Conservation (phyloP, 2,888 invertebrate genomes). For the Synergus umbraculus region DNA sequence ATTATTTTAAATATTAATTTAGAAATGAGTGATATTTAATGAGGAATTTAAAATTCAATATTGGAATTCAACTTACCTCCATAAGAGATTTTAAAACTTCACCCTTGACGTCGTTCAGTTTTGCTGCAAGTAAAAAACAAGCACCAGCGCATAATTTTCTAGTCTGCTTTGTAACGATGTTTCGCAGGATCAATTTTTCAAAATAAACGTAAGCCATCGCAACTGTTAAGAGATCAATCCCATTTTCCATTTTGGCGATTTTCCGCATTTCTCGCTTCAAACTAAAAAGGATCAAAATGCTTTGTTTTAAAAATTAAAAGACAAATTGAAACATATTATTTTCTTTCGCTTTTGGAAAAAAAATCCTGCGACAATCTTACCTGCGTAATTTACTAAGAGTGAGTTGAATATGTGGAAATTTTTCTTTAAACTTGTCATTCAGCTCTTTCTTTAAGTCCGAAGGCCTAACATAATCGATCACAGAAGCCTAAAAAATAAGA, state of each 20-base stretch:
- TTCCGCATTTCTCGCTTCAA: conserved; percentile 97
- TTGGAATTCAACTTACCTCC: conserved; percentile 81
- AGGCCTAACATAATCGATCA: conserved; percentile 97
- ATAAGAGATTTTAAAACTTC: conserved; percentile 90
- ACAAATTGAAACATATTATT: conserved; percentile 10
- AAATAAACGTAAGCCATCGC: conserved; percentile 99
- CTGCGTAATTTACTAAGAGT: conserved; percentile 97
- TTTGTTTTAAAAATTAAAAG: not conserved
- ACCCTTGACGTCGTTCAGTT: conserved; percentile 98
- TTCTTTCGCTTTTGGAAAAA: not conserved
- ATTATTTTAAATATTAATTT: no score
- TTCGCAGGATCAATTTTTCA: conserved; percentile 95
- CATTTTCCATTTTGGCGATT: conserved; percentile 90
- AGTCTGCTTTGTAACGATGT: conserved; percentile 95
- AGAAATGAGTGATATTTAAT: not conserved
- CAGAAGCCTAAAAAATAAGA: conserved; percentile 84
- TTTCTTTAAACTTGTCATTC: conserved; percentile 96
- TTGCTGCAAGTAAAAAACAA: conserved; percentile 94
- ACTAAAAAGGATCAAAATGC: conserved; percentile 74
- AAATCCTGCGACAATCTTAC: conserved; percentile 77
- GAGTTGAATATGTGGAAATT: conserved; percentile 95
- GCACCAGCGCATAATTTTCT: conserved; percentile 97
- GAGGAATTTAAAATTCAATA: not conserved
- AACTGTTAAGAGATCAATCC: conserved; percentile 92
- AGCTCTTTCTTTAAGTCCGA: conserved; percentile 97